A percentile compares a stretch with the other conserved stretches of the same genome.
Conservation (phyloP, 2,797 vertebrate species). For the Anabacerthia variegaticeps region DNA sequence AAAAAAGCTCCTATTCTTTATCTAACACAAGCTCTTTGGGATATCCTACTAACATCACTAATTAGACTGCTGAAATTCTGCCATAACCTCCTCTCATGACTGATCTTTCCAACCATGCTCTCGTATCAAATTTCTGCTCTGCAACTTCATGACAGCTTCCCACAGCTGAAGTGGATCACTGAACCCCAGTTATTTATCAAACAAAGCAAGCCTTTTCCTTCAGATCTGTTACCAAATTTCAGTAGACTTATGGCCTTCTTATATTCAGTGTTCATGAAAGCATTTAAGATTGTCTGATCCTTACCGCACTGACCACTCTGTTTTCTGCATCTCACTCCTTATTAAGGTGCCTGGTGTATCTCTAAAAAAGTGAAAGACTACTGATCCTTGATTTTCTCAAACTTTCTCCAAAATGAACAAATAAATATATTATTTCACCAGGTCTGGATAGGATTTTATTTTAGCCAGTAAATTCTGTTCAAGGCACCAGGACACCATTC, state of each 20-base stretch:
- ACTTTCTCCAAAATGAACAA: neutral
- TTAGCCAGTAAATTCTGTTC: neutral
- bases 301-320: neutral
- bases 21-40: neutral
- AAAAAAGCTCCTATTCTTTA: neutral
- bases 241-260: neutral
- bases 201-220: neutral
- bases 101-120: neutral
- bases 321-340: neutral
- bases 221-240: neutral
- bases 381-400: neutral
- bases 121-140: neutral
- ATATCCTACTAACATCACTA: neutral
- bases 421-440: neutral
- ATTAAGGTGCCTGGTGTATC: neutral
- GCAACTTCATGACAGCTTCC: neutral
- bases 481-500: neutral
- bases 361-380: neutral
- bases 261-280: neutral
- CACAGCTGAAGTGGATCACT: neutral
- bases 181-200: neutral
- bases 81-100: neutral
- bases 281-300: neutral
- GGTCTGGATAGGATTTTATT: neutral
- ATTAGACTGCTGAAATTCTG: slow-evolving; percentile 30